Evolutionary conservation across 1,140 invertebrate species (phyloP).

Genomic region (Drosophila novamexicana): DNA sequence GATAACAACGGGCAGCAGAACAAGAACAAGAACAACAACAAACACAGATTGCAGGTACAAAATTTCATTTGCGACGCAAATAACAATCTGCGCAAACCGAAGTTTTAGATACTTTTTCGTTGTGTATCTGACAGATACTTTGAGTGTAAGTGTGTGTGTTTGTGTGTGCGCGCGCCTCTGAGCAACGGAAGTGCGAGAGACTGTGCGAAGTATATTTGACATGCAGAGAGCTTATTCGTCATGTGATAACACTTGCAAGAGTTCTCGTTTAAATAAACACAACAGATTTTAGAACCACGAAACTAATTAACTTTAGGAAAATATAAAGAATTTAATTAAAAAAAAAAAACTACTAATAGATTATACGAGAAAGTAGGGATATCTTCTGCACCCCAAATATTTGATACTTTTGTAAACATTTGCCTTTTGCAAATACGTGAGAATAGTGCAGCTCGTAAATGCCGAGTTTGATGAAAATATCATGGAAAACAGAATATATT

Average conservation of each 20-base stretch:
- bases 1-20: slow-evolving; percentile 10
- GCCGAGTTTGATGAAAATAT: too few relatives aligned
- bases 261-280: neutral
- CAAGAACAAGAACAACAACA: slow-evolving; percentile 11
- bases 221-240: neutral
- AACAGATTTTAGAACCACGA: neutral
- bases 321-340: neutral
- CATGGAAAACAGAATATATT: too few relatives aligned
- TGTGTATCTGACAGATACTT: neutral
- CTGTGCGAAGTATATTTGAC: slow-evolving; percentile 1
- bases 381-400: too few relatives aligned
- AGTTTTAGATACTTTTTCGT: slow-evolving; percentile 12
- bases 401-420: too few relatives aligned
- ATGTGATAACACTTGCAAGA: slow-evolving; percentile 5
- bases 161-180: neutral
- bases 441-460: too few relatives aligned
- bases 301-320: neutral
- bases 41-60: slow-evolving; percentile 38
- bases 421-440: too few relatives aligned
- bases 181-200: slow-evolving; percentile 14
- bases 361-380: neutral
- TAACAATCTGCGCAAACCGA: slow-evolving; percentile 30
- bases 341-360: neutral
- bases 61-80: slow-evolving; percentile 49
- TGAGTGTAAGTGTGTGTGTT: neutral